Conservation (phyloP, 1,140 invertebrate genomes). For the Heliconius hewitsoni region DNA sequence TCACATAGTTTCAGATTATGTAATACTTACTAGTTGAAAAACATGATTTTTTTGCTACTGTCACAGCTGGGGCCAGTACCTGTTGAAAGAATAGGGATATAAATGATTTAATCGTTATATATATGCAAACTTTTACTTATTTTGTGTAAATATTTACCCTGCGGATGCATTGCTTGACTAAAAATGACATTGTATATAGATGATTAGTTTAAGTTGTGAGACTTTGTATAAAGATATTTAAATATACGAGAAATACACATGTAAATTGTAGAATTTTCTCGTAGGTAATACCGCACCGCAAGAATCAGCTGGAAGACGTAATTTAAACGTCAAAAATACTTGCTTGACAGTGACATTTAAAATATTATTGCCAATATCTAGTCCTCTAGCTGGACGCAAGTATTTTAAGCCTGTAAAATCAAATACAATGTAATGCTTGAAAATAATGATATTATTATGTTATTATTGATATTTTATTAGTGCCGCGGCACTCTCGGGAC, state of each 20-base stretch:
- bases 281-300: constrained; percentile 4
- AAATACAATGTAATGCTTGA: too few relatives aligned
- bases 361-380: neutral
- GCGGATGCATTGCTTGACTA: constrained; percentile 52
- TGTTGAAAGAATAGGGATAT: constrained; percentile 28
- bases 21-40: constrained; percentile 70
- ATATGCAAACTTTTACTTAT: constrained; percentile 16
- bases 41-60: constrained; percentile 49
- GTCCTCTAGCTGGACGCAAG: too few relatives aligned
- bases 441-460: too few relatives aligned
- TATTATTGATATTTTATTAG: too few relatives aligned
- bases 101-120: neutral
- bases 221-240: neutral
- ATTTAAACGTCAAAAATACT: neutral
- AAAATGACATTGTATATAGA: constrained; percentile 52
- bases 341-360: neutral
- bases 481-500: too few relatives aligned
- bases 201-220: neutral
- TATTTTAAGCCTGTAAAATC: too few relatives aligned
- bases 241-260: neutral
- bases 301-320: neutral
- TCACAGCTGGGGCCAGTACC: constrained; percentile 54
- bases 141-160: constrained; percentile 46
- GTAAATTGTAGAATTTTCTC: neutral
- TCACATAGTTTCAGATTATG: constrained; percentile 42